Conservation (phyloP, 2,113 vertebrate genomes). For the Montifringilla adamsi region DNA sequence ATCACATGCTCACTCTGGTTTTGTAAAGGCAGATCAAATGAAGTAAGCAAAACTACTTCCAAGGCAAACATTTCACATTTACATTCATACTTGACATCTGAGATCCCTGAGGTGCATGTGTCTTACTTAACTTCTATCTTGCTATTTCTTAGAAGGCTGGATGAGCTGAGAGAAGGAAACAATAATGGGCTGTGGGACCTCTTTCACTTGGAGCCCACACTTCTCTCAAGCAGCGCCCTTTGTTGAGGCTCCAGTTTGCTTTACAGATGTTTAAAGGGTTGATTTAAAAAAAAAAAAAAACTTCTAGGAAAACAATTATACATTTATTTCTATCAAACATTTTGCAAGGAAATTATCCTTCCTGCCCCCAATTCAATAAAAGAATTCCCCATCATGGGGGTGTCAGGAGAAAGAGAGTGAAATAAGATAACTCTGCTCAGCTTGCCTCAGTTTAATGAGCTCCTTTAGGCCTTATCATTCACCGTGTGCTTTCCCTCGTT, state of each 20-base stretch:
- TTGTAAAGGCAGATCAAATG: not conserved
- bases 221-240: not conserved
- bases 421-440: constrained; percentile 44
- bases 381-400: not conserved
- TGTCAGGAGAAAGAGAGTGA: constrained; percentile 12
- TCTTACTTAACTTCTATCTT: not conserved
- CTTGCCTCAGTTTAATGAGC: constrained; percentile 54
- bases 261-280: not conserved
- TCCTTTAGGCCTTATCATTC: constrained; percentile 40
- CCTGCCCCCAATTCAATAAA: not conserved
- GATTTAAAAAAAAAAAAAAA: not conserved
- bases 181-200: not conserved
- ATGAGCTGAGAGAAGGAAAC: not conserved
- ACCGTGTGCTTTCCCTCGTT: not conserved
- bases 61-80: not conserved
- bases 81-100: not conserved
- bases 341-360: not conserved
- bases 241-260: not conserved
- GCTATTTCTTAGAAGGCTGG: not conserved
- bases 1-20: not conserved
- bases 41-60: not conserved
- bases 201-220: not conserved
- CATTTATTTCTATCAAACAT: not conserved
- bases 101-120: not conserved
- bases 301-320: not conserved